phyloP scores from a whole-genome alignment of 2,888 invertebrate genomes.

The Fragum fragum region DNA sequence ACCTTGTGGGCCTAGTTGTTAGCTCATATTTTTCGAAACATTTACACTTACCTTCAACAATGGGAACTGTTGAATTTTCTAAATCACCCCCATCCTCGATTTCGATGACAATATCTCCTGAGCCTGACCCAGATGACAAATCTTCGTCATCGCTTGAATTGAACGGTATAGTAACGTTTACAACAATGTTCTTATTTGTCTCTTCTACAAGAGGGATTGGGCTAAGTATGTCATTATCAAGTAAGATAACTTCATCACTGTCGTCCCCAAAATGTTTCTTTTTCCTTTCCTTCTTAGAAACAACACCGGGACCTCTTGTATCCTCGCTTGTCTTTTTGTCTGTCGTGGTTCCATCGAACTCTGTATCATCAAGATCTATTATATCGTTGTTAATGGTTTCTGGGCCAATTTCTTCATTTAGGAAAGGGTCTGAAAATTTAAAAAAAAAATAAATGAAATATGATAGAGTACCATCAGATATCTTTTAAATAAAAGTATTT shows the following conservation, averaged over 20 bases:
- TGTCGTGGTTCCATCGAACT: conserved; percentile 18
- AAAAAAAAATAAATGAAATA: neutral
- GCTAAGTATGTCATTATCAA: conserved; percentile 19
- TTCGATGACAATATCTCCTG: conserved; percentile 51
- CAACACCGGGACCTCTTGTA: conserved; percentile 24
- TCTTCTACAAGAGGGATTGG: conserved; percentile 15
- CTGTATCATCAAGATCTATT: conserved; percentile 46
- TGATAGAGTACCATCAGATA: too few species aligned
- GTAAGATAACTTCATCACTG: neutral
- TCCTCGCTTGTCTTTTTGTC: conserved; percentile 19
- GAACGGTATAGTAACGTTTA: conserved; percentile 15
- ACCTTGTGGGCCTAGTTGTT: too few species aligned
- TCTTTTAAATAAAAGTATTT: too few species aligned
- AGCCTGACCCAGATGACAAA: conserved; percentile 53
- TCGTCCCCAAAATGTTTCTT: conserved; percentile 1
- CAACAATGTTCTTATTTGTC: neutral
- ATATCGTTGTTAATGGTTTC: conserved; percentile 32
- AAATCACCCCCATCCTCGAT: conserved; percentile 35
- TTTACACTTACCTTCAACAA: conserved; percentile 34
- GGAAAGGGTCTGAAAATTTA: conserved; percentile 27
- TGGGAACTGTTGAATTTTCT: conserved; percentile 11
- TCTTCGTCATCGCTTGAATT: conserved; percentile 55
- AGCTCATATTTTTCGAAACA: too few species aligned
- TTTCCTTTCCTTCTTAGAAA: too few species aligned
- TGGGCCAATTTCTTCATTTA: conserved; percentile 21